Conservation (phyloP, 1,140 invertebrate genomes). For the Triops longicaudatus region DNA sequence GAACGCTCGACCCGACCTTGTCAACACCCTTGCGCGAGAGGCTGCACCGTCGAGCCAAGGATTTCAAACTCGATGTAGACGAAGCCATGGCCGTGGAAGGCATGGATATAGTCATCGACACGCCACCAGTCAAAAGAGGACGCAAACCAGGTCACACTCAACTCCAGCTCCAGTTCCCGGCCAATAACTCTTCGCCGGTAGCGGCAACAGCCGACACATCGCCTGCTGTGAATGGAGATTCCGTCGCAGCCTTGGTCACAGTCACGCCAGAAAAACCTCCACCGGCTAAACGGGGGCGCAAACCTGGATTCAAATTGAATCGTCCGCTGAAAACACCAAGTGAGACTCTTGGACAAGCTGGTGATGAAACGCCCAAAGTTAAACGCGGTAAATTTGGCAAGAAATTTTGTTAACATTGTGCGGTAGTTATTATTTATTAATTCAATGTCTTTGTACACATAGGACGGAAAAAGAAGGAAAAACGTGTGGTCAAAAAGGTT, state of each 20-base stretch:
- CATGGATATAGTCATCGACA: conserved; percentile 18
- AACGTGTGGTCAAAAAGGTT: background rate
- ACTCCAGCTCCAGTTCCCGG: background rate
- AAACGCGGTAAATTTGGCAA: background rate
- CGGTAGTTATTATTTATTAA: background rate
- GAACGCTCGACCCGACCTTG: conserved; percentile 18
- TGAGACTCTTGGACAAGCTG: background rate
- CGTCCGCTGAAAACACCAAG: background rate
- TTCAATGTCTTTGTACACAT: background rate
- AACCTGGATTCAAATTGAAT: conserved; percentile 2
- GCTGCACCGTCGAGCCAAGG: conserved; percentile 27
- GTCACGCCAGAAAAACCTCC: background rate
- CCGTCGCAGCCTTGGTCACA: conserved; percentile 13
- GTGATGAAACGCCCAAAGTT: background rate
- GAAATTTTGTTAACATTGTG: background rate
- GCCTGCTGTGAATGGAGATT: background rate
- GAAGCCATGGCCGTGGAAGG: conserved; percentile 4
- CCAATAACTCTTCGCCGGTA: background rate
- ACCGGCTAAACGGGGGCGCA: background rate
- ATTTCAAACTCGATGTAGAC: conserved; percentile 23
- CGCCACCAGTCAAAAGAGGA: background rate
- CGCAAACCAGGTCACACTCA: conserved; percentile 13
- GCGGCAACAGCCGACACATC: background rate
- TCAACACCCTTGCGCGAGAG: conserved; percentile 20
- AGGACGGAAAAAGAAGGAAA: conserved; percentile 7